Evolutionary conservation across 2,113 vertebrate species (phyloP), one percentile per base, ranked within the genome.

Genomic region (Myiagra hebetior): DNA sequence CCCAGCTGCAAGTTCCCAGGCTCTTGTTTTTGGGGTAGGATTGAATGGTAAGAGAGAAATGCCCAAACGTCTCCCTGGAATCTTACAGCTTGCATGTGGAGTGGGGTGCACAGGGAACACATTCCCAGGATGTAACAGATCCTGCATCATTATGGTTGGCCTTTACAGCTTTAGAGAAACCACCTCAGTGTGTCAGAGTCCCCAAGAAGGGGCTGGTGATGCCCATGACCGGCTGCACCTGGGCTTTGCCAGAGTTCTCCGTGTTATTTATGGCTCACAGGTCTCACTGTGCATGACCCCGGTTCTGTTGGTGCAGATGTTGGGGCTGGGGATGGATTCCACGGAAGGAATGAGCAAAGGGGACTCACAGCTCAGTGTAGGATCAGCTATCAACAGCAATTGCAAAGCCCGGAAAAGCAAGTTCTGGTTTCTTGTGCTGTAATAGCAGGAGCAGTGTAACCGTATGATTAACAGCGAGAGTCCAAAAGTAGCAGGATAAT

Each of bases 281-380:
- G 46, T 76, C 62, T 82, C 28, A 2, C 89, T 17, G 56, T 9
- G 69, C 1, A 0, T 81, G 87, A 63, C 77, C 73, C 52, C 5
- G 10, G 44, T n/a, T 68, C 33, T 39, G 64, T 19, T 24, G 1
- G 60, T 39, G 2, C 87, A 26, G 52, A 73, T 44, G 44, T 7
- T 52, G 74, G 74, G 56, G 41, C 13, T 16, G 13, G 44, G 6
- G 35, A 4, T 77, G 77, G 22, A 15, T 78, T 47, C 65, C 2
- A 1, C 4, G 42, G 44, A 20, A 50, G n/a, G 64, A 60, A 10
- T 2, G 2, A 1, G 42, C 44, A 7, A 10, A 47, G 46, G 60
- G 63, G 73, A 9, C 67, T 30, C 3, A 2, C 31, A 18, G 50
- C 68, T 11, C 11, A 0, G 6, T 0, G 17, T 5, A 8, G 35